Evolutionary conservation across 2,113 vertebrate species (phyloP).

Genomic region (Rhadina sibilatrix): DNA sequence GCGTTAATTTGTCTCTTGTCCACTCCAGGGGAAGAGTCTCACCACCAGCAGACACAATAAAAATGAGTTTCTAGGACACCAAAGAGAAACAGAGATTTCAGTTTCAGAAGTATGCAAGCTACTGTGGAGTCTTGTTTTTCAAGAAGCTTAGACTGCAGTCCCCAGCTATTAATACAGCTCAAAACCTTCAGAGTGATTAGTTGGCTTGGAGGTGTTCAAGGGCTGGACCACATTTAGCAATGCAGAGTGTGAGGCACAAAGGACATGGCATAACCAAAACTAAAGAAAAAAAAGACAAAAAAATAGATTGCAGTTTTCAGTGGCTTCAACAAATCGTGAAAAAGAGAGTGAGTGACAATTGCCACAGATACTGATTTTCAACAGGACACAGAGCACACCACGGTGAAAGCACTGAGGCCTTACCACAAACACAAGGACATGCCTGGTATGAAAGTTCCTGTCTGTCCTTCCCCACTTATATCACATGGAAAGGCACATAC

Average conservation of each 20-base stretch:
- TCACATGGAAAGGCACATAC: not conserved
- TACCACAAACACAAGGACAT: not conserved
- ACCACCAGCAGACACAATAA: not conserved
- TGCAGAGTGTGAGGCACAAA: rapidly evolving
- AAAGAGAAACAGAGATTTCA: not conserved
- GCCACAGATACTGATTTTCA: not conserved
- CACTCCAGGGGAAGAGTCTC: not conserved
- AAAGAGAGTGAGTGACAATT: not conserved
- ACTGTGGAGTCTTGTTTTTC: not conserved
- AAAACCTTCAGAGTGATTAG: not conserved
- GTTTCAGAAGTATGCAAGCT: not conserved
- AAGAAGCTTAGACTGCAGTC: not conserved
- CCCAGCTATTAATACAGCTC: not conserved
- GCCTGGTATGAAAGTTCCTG: not conserved
- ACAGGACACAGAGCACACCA: not conserved
- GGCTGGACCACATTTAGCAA: not conserved
- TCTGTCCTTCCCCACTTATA: not conserved
- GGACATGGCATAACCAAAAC: not conserved
- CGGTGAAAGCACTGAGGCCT: not conserved
- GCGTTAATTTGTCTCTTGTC: not conserved
- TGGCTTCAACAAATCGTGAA: not conserved
- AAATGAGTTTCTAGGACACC: not conserved
- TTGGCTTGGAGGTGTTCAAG: rapidly evolving
- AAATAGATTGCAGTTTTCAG: not conserved
- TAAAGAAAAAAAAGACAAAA: not conserved